Evolutionary conservation across 2,113 vertebrate genomes (phyloP), one percentile per base, ranked within the genome.

Genomic region (Cyrtonyx montezumae): DNA sequence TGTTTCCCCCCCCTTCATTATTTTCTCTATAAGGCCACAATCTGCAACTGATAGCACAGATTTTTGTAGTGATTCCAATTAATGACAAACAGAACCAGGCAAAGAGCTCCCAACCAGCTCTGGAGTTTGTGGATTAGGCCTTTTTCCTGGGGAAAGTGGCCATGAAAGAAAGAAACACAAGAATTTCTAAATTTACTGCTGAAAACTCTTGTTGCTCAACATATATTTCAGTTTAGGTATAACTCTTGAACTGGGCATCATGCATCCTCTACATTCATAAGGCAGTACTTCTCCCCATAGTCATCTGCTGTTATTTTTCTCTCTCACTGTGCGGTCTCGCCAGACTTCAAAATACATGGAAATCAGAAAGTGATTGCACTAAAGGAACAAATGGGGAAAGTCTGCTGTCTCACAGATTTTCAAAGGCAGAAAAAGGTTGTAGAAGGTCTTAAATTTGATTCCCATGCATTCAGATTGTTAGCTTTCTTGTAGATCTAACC

Each of bases 41-140:
- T 66, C 81, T 82, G 87, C n/a, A 79, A 73, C 30, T 37, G 90
- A 73, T 51, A 45, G 79, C 3, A 10, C 75, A 87, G 87, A 87
- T 92, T 94, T 93, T 66, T 79, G 81, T 87, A 66, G 9, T 13
- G 13, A 19, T 95, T 95, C 93, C 90, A 95, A 49, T 58, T 82
- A 82, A 91, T 84, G 82, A 91, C 87, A 95, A 92, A 76, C n/a
- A 71, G 79, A 87, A 10, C 4, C 63, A 76, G 48, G 3, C 16
- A 71, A 87, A 74, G 46, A 59, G 55, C 58, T 73, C 67, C n/a
- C 5, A 13, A 16, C 32, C 55, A 40, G 66, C 46, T 46, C 70
- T 68, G 43, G 53, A 48, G 43, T 42, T 67, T 43, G 26, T 49
- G 37, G 19, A 45, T 45, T 56, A 58, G 87, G 45, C 18, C 6